Evolutionary conservation across 30 jellyfish, hydroid and myxozoan species (phyloP), one percentile per base, ranked within the genome.

Genomic region (Catostylus mosaicus): DNA sequence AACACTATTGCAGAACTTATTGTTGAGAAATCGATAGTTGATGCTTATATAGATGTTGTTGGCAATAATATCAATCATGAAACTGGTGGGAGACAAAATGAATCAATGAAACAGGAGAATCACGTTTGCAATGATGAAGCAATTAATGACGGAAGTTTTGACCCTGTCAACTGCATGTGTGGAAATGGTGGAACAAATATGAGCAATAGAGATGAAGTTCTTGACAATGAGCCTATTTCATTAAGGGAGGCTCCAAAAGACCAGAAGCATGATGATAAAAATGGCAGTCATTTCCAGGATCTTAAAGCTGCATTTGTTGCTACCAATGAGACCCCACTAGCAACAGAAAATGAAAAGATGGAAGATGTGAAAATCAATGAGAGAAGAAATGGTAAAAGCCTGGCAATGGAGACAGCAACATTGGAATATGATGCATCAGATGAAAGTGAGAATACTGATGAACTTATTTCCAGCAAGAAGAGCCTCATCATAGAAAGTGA

Each of bases 21-120:
- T 5, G 69, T 60, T 18, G 78, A 77, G 59, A 77, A 59, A 26
- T 30, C 77, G 32, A 20, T 66, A 47, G 30, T 56, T 77, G 80
- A 77, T 77, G 88, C 88, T 16, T 60, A 77, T 20, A 37, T 77
- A 24, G 78, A 61, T 3, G 43, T 77, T 57, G 67, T 60, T 9
- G 26, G 47, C 33, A 37, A 26, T 3, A 59, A 47, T 2, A 9
- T 36, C 14, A 52, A 31, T 20, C 85, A 43, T 43, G 56, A 43
- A 6, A 6, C 8, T 43, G 56, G n/a, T n/a, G n/a, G n/a, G n/a
- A n/a, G n/a, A n/a, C 26, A 12, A 54, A 31, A 20, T 29, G 67
- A 20, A 54, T 54, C 67, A 54, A 10, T 8, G 67, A 54, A 54
- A 0, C 26, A 11, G n/a, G n/a, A n/a, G n/a, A n/a, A n/a, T n/a